phyloP scores from a whole-genome alignment of 2,888 invertebrate species.

The Ligdia adustata region DNA sequence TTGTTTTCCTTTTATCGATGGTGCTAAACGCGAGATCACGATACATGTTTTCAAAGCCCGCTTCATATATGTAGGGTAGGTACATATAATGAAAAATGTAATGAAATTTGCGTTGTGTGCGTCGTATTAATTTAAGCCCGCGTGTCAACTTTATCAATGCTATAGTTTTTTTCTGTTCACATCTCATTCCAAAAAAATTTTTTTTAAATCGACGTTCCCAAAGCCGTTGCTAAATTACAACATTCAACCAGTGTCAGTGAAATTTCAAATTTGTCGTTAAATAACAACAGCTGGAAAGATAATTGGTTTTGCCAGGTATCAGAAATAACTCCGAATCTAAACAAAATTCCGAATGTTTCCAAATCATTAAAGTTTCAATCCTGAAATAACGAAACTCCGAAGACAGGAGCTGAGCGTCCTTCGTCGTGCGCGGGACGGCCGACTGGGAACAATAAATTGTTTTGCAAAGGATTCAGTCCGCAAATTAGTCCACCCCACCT shows the following conservation, averaged over 20 bases:
- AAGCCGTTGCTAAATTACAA: too few relatives aligned
- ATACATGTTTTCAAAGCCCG: conserved; percentile 20
- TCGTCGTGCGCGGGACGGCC: too few relatives aligned
- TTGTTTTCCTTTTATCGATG: conserved; percentile 49
- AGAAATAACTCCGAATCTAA: conserved; percentile 9
- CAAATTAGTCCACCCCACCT: conserved; percentile 44
- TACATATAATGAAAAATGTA: conserved; percentile 5
- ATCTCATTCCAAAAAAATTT: conserved; percentile 16
- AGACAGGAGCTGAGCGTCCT: too few relatives aligned
- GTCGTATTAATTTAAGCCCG: conserved; percentile 4
- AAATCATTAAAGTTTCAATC: conserved; percentile 14
- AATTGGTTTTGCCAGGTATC: conserved; percentile 13
- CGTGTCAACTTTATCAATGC: conserved; percentile 8
- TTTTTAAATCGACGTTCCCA: not conserved
- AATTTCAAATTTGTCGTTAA: too few relatives aligned
- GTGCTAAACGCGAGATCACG: conserved; percentile 38
- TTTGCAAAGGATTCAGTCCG: conserved; percentile 33
- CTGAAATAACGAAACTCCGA: conserved; percentile 10
- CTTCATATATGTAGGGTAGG: too few relatives aligned
- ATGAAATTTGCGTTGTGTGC: conserved; percentile 2
- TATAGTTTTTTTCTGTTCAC: conserved; percentile 11
- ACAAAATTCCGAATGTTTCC: conserved; percentile 13
- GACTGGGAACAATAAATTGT: conserved; percentile 30
- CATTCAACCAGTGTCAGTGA: too few relatives aligned
- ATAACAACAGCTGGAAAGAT: conserved; percentile 8